Evolutionary conservation across 23 tunicate genomes (phyloP).

Genomic region (Ascidia mentula): DNA sequence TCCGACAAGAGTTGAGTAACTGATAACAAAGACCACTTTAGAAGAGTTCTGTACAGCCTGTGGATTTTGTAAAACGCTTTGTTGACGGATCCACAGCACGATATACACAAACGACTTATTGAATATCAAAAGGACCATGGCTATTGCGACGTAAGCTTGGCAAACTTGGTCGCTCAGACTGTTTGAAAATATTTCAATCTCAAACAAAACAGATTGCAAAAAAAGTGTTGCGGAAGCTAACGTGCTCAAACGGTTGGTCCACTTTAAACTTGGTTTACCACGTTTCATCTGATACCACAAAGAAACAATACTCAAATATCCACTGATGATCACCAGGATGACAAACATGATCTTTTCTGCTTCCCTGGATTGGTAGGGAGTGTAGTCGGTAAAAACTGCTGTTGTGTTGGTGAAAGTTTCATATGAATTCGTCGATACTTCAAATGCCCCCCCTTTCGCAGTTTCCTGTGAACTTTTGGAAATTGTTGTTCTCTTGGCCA

Average conservation of each 20-base stretch:
- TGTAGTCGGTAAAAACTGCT: not conserved
- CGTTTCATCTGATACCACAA: not conserved
- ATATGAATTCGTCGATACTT: too few relatives aligned
- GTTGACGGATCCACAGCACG: slow-evolving; percentile 20
- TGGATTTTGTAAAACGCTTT: not conserved
- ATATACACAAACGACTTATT: slow-evolving; percentile 11
- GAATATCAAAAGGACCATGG: not conserved
- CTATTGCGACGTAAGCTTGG: not conserved
- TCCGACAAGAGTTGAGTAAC: slow-evolving; percentile 10
- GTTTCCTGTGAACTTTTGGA: too few relatives aligned
- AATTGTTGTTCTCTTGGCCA: too few relatives aligned
- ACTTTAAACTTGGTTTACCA: not conserved
- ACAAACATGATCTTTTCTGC: slow-evolving; percentile 4
- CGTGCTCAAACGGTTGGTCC: slow-evolving; percentile 23
- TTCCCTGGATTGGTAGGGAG: not conserved
- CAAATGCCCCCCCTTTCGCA: too few relatives aligned
- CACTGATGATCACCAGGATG: not conserved
- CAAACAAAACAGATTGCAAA: not conserved
- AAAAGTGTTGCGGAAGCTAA: not conserved
- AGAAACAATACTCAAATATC: not conserved
- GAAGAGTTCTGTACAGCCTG: not conserved
- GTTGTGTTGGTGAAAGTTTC: too few relatives aligned
- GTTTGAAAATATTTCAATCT: not conserved
- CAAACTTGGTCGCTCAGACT: not conserved
- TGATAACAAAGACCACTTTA: not conserved